A percentile compares a stretch with the other conserved stretches of the same genome.
phyloP scores from a whole-genome alignment of 2,113 vertebrate genomes.

The Rhizomys pruinosus region DNA sequence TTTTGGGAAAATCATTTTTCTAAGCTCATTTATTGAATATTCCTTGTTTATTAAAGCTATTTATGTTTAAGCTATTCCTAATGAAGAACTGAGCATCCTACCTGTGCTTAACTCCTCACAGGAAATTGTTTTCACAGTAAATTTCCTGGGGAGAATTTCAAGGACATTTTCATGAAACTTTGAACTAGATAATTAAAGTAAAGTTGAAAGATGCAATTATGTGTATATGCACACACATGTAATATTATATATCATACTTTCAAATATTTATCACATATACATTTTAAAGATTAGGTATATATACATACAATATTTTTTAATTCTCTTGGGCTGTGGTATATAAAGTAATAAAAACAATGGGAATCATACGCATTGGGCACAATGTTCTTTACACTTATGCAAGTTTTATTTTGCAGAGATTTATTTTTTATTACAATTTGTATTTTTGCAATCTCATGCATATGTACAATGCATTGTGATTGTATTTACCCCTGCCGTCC shows the following conservation, averaged over 20 bases:
- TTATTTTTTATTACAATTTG: not conserved
- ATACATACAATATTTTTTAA: not conserved
- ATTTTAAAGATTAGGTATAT: not conserved
- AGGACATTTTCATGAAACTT: not conserved
- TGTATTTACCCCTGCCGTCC: no score
- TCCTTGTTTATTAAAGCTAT: not conserved
- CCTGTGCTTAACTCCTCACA: not conserved
- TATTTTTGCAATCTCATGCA: not conserved
- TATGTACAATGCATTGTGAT: no score
- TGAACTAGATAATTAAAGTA: not conserved
- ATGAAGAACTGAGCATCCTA: not conserved
- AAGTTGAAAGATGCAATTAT: not conserved
- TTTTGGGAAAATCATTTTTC: not conserved
- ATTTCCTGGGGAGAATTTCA: not conserved
- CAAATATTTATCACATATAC: not conserved
- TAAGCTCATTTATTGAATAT: not conserved
- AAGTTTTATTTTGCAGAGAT: constrained; percentile 6
- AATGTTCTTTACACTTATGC: not conserved
- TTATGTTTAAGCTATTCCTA: not conserved
- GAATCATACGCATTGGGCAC: not conserved
- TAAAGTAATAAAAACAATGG: not conserved
- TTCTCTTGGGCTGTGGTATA: not conserved
- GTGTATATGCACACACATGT: not conserved
- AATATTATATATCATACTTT: not conserved
- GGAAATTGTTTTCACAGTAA: not conserved